A percentile compares a stretch with the other conserved stretches of the same genome.
Evolutionary conservation across 1,140 invertebrate species (phyloP).

Genomic region (Leucophenga varia): DNA sequence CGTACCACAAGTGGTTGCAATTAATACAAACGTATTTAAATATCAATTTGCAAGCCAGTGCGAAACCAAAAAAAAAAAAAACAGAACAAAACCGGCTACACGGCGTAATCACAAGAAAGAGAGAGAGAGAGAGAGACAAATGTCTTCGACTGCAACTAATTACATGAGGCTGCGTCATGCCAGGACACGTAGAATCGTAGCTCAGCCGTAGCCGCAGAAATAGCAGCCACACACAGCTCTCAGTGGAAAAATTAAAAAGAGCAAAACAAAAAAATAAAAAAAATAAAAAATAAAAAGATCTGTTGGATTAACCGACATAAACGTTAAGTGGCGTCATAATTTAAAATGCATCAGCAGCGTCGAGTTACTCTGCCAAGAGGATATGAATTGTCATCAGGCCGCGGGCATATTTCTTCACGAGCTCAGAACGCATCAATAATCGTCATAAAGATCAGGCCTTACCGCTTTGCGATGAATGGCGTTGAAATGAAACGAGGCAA

Average conservation of each 20-base stretch:
- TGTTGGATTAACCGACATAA: conserved; percentile 52
- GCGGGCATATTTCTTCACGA: conserved; percentile 7
- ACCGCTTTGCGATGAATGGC: no score
- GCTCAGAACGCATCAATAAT: conserved; percentile 40
- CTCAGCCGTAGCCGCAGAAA: no score
- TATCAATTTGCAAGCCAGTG: conserved; percentile 43
- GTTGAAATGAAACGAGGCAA: no score
- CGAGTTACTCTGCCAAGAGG: neutral
- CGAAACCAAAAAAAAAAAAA: no score
- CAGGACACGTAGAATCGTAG: no score
- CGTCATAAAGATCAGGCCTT: conserved; percentile 30
- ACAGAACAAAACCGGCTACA: no score
- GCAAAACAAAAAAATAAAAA: no score
- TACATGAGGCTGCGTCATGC: no score
- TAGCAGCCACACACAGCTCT: no score
- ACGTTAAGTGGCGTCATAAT: conserved; percentile 55
- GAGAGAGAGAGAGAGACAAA: conserved; percentile 29
- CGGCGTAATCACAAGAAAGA: no score
- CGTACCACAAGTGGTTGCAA: conserved; percentile 28
- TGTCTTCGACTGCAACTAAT: conserved; percentile 49
- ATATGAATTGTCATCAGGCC: conserved; percentile 40
- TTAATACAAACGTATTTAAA: conserved; percentile 54
- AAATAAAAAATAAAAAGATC: no score
- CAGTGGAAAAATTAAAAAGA: no score
- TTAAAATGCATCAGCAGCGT: conserved; percentile 53